Conservation (phyloP, 2,797 vertebrate genomes). For the Peromyscus eremicus region DNA sequence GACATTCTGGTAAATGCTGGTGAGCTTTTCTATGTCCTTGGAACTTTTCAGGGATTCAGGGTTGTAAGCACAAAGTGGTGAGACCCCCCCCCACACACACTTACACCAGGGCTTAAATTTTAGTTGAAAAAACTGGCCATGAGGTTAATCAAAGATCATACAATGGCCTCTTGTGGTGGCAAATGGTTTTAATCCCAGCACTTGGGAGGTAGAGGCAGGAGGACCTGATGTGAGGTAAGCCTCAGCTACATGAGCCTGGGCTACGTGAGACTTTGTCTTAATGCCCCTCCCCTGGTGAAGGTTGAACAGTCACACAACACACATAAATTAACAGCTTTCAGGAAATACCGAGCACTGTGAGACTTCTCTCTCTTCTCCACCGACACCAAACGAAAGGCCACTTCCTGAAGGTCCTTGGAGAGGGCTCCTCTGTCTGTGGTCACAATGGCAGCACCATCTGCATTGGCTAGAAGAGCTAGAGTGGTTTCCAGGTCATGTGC, state of each 20-base stretch:
- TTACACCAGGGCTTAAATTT: not conserved
- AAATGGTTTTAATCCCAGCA: not conserved
- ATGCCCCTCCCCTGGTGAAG: not conserved
- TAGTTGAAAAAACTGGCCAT: not conserved
- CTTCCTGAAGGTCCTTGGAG: too few species aligned
- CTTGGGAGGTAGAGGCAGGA: too few species aligned
- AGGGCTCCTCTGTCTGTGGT: not conserved
- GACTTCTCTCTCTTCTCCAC: not conserved
- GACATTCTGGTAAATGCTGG: not conserved
- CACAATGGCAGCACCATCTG: not conserved
- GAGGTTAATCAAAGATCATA: not conserved
- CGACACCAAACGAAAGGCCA: not conserved
- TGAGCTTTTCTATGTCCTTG: not conserved
- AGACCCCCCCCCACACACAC: too few species aligned
- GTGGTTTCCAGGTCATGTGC: too few species aligned
- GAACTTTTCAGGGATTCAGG: not conserved
- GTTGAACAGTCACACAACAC: not conserved
- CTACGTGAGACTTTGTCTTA: not conserved
- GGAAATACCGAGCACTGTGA: not conserved
- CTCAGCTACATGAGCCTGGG: not conserved
- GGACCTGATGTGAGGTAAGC: not conserved
- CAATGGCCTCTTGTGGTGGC: accelerated
- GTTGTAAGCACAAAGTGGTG: not conserved
- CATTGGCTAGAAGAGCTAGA: not conserved
- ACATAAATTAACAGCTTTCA: not conserved